A percentile compares a stretch with the other conserved stretches of the same genome.
Conservation (phyloP, 1,140 invertebrate species). For the Achroia grisella region DNA sequence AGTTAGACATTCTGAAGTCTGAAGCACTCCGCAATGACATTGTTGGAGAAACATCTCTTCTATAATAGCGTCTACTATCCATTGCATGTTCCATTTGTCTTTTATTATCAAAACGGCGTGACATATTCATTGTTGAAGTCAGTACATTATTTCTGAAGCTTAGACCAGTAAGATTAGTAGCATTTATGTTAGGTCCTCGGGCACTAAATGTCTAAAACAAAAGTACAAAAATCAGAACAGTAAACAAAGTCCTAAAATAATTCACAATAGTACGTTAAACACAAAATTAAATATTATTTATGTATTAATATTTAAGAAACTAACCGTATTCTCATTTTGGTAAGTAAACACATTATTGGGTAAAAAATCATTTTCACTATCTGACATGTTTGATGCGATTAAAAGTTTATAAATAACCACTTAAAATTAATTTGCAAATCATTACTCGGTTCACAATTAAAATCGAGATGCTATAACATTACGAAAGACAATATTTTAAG, state of each 20-base stretch:
- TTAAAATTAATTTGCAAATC: neutral
- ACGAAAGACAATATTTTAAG: too few species aligned
- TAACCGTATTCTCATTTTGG: slow-evolving; percentile 21
- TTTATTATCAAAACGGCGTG: slow-evolving; percentile 18
- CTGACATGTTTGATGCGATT: slow-evolving; percentile 18
- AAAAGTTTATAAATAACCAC: neutral
- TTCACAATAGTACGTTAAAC: too few species aligned
- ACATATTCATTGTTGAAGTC: slow-evolving; percentile 19
- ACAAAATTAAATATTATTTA: too few species aligned
- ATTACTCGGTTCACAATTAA: too few species aligned
- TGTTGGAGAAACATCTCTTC: slow-evolving; percentile 19
- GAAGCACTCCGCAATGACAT: slow-evolving; percentile 41
- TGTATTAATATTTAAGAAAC: neutral
- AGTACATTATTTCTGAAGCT: slow-evolving; percentile 25
- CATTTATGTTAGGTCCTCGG: slow-evolving; percentile 28
- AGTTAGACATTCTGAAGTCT: slow-evolving; percentile 22
- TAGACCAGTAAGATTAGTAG: slow-evolving; percentile 16
- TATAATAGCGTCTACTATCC: slow-evolving; percentile 27
- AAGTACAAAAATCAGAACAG: too few species aligned
- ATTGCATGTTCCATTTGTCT: slow-evolving; percentile 32
- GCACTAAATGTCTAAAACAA: slow-evolving; percentile 25
- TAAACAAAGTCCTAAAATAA: too few species aligned
- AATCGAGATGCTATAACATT: too few species aligned
- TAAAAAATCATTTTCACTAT: slow-evolving; percentile 26
- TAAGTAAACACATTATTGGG: slow-evolving; percentile 16